Base-by-base conservation (phyloP, 2,113 vertebrate genomes). In the Lepisosteus oculatus region DNA sequence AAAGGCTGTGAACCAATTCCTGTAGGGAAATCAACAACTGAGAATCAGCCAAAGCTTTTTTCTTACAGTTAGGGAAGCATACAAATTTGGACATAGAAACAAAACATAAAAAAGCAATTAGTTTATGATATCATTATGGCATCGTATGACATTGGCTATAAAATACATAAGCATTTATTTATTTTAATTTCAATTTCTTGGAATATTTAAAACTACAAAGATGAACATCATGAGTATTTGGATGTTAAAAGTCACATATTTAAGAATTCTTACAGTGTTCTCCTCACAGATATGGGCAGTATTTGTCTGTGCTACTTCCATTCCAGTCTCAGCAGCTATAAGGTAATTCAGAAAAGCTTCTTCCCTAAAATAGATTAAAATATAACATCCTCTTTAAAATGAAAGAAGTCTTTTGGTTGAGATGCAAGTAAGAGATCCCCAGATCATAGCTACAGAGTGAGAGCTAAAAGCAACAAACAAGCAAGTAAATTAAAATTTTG, bases 271-370 rank as follows among this genome's bases (percentile, higher is more conserved):
- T 80, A 94, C 92, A 11, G 90, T 85, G 75, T 81, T 85, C 84
- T 94, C 95, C 89, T 96, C 93, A 78, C 95, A 98, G 80, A 99
- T 92, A 81, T 97, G 90, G 4, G 95, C 96, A 61, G 90, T 84
- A 75, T 98, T 98, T 77, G 89, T 93, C 86, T 99, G 96, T 44
- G 96, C 95, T 79, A 95, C 92, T 86, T 93, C 92, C 73, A 96
- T 90, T 69, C 97, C 96, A 12, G 94, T 91, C 92, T 97, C 96
- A 79, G 95, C 95, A 7, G 94, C 92, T 83, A 97, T 79, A 68
- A 93, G 69, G 8, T 95, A 97, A 85, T 94, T 91, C 73, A 97
- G 83, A 66, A 98, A 83, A 8, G 97, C 93, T 80, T 94, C 91
- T 11, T 91, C 86, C 91, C 95, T 99, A 80, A 29, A 82, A 0